Percentiles rank a stretch among this genome's conserved stretches.
Evolutionary conservation across 1,140 invertebrate species (phyloP).

Genomic region (Probaryconus sp.): DNA sequence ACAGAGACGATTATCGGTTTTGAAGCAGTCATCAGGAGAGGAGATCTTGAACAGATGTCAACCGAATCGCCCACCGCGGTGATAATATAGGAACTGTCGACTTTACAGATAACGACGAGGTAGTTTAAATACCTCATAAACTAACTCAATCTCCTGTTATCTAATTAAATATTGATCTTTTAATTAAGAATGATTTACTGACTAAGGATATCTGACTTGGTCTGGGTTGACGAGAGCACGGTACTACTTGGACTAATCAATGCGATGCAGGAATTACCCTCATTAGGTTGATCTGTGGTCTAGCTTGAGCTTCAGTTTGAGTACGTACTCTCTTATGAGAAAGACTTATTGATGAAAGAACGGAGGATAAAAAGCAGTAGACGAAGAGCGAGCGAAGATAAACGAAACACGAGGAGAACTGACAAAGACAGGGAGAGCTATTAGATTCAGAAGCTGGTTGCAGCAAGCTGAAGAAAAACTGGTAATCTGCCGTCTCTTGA

Average conservation of each 20-base stretch:
- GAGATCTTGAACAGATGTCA: slow-evolving; percentile 68
- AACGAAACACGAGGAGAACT: slow-evolving; percentile 6
- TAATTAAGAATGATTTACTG: slow-evolving; percentile 77
- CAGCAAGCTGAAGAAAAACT: slow-evolving; percentile 70
- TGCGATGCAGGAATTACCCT: slow-evolving; percentile 77
- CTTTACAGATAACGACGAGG: slow-evolving; percentile 15
- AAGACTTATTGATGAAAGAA: slow-evolving; percentile 23
- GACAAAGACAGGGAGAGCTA: slow-evolving; percentile 54
- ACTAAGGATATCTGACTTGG: slow-evolving; percentile 20
- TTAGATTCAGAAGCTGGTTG: slow-evolving; percentile 55
- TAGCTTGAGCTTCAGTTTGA: slow-evolving; percentile 45
- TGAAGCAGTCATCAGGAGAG: too few relatives aligned
- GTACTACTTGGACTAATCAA: slow-evolving; percentile 63
- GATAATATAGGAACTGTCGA: slow-evolving; percentile 60
- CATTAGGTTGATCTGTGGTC: slow-evolving; percentile 72
- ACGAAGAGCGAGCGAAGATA: slow-evolving; percentile 4
- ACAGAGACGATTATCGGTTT: too few relatives aligned
- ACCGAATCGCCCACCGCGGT: slow-evolving; percentile 67
- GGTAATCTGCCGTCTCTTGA: slow-evolving; percentile 71
- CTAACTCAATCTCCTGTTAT: slow-evolving; percentile 69
- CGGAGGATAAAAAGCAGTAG: not conserved
- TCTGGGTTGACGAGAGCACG: slow-evolving; percentile 37
- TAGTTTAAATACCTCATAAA: slow-evolving; percentile 71
- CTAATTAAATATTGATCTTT: slow-evolving; percentile 77
- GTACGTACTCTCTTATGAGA: slow-evolving; percentile 23